A percentile compares a stretch with the other conserved stretches of the same genome.
These are phyloP conservation scores for Proctacanthus coquilletti DNA, from an alignment of 1,140 invertebrate species.

Conservation along the genomic window DNA sequence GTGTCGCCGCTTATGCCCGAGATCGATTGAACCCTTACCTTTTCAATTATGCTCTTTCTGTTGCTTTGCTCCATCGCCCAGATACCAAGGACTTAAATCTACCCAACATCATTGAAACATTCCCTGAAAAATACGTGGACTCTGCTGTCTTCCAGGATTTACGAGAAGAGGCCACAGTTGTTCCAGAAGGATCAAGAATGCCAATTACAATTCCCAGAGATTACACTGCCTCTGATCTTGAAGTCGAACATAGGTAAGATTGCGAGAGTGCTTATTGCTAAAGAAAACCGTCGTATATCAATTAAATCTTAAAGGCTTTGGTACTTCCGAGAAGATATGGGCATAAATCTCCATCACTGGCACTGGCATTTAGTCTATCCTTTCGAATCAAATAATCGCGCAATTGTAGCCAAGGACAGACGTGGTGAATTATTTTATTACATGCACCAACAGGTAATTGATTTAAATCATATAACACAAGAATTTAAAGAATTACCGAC, in stretches of 20 bases:
- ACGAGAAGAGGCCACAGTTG: constrained; percentile 32
- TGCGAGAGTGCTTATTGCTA: background rate
- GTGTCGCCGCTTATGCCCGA: constrained; percentile 45
- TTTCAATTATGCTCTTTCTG: constrained; percentile 34
- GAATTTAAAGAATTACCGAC: constrained; percentile 12
- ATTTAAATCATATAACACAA: constrained; percentile 31
- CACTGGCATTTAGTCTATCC: constrained; percentile 41
- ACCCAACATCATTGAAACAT: constrained; percentile 32
- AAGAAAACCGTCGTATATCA: constrained; percentile 8
- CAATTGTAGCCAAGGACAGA: background rate
- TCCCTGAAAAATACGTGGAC: constrained; percentile 38
- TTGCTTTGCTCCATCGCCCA: constrained; percentile 35
- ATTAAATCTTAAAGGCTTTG: constrained; percentile 2
- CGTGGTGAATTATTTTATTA: constrained; percentile 45
- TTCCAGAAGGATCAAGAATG: constrained; percentile 17
- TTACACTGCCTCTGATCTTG: constrained; percentile 31
- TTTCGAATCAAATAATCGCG: constrained; percentile 19
- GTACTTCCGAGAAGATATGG: constrained; percentile 42
- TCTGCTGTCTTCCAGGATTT: constrained; percentile 30
- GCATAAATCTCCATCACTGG: constrained; percentile 45
- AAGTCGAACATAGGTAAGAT: constrained; percentile 37
- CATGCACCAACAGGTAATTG: constrained; percentile 31
- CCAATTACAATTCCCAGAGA: constrained; percentile 28
- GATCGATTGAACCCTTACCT: constrained; percentile 38
- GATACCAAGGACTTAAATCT: constrained; percentile 33